phyloP scores from a whole-genome alignment of 2,797 vertebrate species.

The Cyclopterus lumpus region DNA sequence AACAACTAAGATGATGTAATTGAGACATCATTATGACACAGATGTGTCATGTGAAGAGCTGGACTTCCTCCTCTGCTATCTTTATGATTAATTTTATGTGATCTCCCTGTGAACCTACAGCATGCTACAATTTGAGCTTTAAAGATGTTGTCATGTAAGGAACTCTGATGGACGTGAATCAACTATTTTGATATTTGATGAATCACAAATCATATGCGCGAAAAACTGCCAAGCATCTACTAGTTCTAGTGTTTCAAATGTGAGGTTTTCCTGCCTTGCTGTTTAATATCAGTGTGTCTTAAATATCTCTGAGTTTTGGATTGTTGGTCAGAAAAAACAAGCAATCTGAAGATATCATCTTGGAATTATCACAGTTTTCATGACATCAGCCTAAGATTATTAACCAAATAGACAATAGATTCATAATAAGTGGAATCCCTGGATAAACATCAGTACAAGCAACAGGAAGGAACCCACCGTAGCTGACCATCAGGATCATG shows the following conservation, averaged over 20 bases:
- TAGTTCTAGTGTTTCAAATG: neutral
- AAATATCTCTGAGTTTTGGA: neutral
- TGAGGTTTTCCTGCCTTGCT: neutral
- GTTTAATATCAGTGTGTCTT: neutral
- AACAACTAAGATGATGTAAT: neutral
- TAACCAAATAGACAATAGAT: neutral
- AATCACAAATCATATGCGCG: neutral
- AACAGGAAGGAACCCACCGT: slow-evolving; percentile 84
- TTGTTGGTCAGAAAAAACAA: neutral
- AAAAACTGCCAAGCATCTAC: neutral
- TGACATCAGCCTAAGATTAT: neutral
- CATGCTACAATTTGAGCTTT: neutral
- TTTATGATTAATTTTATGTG: neutral
- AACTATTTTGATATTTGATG: neutral
- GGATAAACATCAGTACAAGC: neutral
- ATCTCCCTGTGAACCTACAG: neutral
- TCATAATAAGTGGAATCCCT: neutral
- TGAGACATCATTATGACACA: neutral
- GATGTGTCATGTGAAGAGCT: neutral
- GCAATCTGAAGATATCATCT: neutral
- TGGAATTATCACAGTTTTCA: neutral
- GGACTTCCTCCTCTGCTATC: neutral
- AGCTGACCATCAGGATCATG: slow-evolving; percentile 90
- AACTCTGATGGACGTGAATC: neutral
- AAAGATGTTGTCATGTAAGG: neutral